Base-by-base conservation (phyloP, 2,113 vertebrate species). In the Scomber colias region DNA sequence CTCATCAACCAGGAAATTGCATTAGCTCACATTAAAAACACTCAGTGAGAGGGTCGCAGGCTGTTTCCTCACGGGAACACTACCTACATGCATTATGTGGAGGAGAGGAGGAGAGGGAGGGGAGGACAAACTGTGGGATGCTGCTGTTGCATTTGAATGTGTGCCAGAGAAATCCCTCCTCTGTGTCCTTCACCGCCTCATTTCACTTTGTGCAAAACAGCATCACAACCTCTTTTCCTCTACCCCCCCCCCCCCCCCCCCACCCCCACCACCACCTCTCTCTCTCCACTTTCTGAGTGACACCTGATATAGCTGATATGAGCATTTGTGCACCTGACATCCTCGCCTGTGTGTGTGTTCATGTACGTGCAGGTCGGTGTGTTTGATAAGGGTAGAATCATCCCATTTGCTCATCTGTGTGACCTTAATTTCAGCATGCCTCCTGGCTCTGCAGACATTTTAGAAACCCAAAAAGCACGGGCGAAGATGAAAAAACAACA, bases 121-220 rank as follows among this genome's bases (percentile, higher is more conserved):
- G 46, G 59, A 66, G 77, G 60, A 77, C 48, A 65, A 48, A 66
- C 0, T 16, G 49, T 54, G 60, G 74, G 77, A 84, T 73, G 76
- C 87, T 89, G 89, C 79, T 83, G 84, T 80, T 88, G 71, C 83
- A 86, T 87, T 88, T 92, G 90, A 90, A 75, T 54, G 66, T 31
- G 75, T 80, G 91, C 91, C 92, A 93, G 77, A 87, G 64, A 90
- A 80, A 87, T 82, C 64, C 83, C 80, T 83, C 79, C 80, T 88
- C 72, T 60, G 68, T 89, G 91, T 85, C 88, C 90, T 92, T 93
- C 90, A 91, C 61, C 3, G 78, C 82, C 81, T 87, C 87, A 67
- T 88, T 90, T 90, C 87, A 85, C 86, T 89, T 85, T 81, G 81
- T 89, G 88, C 79, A 81, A 87, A 88, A 87, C 83, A 88, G 75